Conservation (phyloP, 1,140 invertebrate genomes). For the Drosophila sucinea region DNA sequence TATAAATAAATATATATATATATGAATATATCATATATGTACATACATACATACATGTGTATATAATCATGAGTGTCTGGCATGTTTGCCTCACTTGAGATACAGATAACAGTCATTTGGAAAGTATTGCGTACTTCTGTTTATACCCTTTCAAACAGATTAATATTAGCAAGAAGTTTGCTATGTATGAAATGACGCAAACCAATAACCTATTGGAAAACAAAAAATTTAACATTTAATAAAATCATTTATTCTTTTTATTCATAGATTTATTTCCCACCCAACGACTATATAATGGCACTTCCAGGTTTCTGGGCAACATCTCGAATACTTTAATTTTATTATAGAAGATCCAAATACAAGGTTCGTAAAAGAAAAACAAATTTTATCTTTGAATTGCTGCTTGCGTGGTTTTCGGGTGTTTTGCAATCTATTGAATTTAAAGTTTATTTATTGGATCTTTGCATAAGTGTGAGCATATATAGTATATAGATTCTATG, state of each 20-base stretch:
- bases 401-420: constrained; percentile 26
- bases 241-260: too few species aligned
- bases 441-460: constrained; percentile 53
- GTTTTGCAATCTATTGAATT: constrained; percentile 67
- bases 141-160: background rate
- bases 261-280: too few species aligned
- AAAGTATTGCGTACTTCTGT: constrained; percentile 2
- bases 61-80: background rate
- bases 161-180: background rate
- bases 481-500: constrained; percentile 46
- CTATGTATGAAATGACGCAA: too few species aligned
- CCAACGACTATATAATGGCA: too few species aligned
- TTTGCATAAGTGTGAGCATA: constrained; percentile 45
- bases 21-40: background rate
- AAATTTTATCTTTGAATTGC: constrained; percentile 34
- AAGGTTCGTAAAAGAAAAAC: constrained; percentile 46
- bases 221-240: too few species aligned
- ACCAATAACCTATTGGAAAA: too few species aligned
- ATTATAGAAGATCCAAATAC: constrained; percentile 11
- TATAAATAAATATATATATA: too few species aligned
- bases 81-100: constrained; percentile 2
- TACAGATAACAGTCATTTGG: background rate
- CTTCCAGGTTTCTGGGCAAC: background rate
- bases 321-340: background rate
- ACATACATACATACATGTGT: background rate